phyloP scores from a whole-genome alignment of 2,888 invertebrate species.

The Stegophylla sp. region DNA sequence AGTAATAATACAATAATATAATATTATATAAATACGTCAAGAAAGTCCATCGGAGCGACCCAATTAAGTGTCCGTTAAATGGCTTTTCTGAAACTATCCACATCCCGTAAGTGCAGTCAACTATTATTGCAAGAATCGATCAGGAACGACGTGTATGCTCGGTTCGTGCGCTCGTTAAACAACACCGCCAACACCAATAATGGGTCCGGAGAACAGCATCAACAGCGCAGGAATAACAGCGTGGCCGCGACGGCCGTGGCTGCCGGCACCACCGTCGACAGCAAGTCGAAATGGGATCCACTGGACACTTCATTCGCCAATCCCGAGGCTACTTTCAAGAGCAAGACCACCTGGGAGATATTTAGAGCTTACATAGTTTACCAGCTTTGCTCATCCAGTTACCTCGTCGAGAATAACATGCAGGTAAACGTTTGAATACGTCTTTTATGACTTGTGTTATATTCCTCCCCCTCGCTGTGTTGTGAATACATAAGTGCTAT shows the following conservation, averaged over 20 bases:
- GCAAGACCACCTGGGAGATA: constrained; percentile 92
- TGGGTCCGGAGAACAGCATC: constrained; percentile 15
- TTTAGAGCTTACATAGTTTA: constrained; percentile 90
- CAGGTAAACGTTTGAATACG: constrained; percentile 75
- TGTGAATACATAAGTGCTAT: too few relatives aligned
- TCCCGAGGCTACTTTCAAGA: constrained; percentile 89
- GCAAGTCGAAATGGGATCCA: constrained; percentile 68
- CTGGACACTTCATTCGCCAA: constrained; percentile 87
- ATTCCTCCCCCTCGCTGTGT: too few relatives aligned
- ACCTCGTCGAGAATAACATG: constrained; percentile 89
- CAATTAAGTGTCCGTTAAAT: constrained; percentile 47
- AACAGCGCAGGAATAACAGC: constrained; percentile 46
- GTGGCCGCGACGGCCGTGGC: constrained; percentile 41
- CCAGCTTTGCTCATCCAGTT: constrained; percentile 84
- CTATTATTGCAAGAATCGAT: constrained; percentile 48
- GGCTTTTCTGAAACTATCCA: constrained; percentile 56
- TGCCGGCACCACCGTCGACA: constrained; percentile 19
- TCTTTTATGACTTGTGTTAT: too few relatives aligned
- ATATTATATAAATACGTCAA: not conserved
- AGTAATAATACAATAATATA: not conserved
- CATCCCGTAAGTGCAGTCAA: constrained; percentile 56
- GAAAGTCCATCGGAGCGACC: not conserved
- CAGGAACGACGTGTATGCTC: constrained; percentile 47
- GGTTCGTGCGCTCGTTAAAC: constrained; percentile 25
- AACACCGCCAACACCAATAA: not conserved